Evolutionary conservation across 2,888 invertebrate genomes (phyloP), one percentile per base, ranked within the genome.

Genomic region (Tholera decimalis): DNA sequence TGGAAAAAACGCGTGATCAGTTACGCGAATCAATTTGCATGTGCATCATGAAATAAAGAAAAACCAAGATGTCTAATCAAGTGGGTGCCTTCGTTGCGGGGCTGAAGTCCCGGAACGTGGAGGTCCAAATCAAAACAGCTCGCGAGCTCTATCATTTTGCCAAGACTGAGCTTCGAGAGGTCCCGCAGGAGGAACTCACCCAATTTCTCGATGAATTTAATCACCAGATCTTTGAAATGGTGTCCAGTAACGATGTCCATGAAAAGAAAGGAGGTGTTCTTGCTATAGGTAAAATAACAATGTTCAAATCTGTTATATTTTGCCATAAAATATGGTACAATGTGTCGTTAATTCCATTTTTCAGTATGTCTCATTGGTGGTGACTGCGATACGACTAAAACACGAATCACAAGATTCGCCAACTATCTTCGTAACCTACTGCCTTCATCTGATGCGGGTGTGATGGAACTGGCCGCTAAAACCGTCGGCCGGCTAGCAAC

Each of bases 261-360:
- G 99, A 99, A 90, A 98, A 98, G 88, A 99, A 99, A 93, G 99
- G 99, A 66, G 99, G 99, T 59, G 99, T 99, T 74, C 93, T 99
- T 61, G 99, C 99, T 8, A 99, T 99, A 85, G 97, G 98, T 98
- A 91, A 89, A 82, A 15, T 50, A 55, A 51, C 11, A 9, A 50
- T n/a, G 1, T 28, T 35, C 13, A 7, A 26, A 13, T 13, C 33
- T 35, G 7, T 53, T 35, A 9, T 49, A 46, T 41, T 51, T 57
- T 44, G 28, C n/a, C 20, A 41, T 0, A 18, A 49, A 57, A 13
- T 41, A 13, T 20, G 9, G 9, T 9, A 9, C 24, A 28, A 24
- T 7, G 1, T 18, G 20, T 49, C 22, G 7, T 43, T 24, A 1
- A 5, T 44, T 41, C 4, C 9, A 7, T 35, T 35, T 75, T 96